Conservation (phyloP, 2,113 vertebrate species). For the Semicossyphus pulcher region DNA sequence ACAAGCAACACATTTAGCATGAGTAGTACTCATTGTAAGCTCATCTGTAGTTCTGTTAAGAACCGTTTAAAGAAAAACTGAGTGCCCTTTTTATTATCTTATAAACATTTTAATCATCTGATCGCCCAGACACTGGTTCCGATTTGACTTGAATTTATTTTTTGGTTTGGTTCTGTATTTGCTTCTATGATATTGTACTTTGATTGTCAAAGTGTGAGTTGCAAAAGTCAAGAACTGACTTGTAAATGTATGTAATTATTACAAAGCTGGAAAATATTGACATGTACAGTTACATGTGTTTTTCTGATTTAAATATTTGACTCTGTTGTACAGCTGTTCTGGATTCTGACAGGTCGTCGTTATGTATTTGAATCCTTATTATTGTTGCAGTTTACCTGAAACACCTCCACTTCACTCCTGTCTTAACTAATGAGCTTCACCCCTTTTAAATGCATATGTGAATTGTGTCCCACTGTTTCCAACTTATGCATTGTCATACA, state of each 20-base stretch:
- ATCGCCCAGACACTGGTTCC: not conserved
- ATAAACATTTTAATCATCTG: not conserved
- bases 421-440: constrained; percentile 22
- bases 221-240: constrained; percentile 35
- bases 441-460: constrained; percentile 27
- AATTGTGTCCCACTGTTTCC: constrained; percentile 23
- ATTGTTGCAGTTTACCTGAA: constrained; percentile 16
- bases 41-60: constrained; percentile 25
- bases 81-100: constrained; percentile 17
- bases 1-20: constrained; percentile 23
- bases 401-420: constrained; percentile 24
- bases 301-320: constrained; percentile 52
- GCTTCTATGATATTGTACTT: constrained; percentile 32
- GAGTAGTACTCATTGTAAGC: constrained; percentile 11
- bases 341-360: constrained; percentile 1
- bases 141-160: constrained; percentile 30
- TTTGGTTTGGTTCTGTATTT: not conserved
- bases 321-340: constrained; percentile 57
- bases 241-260: constrained; percentile 75
- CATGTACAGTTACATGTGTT: constrained; percentile 53
- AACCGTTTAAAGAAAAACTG: constrained; percentile 20
- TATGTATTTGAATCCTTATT: constrained; percentile 27
- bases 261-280: constrained; percentile 60
- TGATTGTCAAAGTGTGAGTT: constrained; percentile 46
- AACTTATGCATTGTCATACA: constrained; percentile 34